Base-by-base conservation (phyloP, 1,140 invertebrate genomes). In the Bicyclus anynana region DNA sequence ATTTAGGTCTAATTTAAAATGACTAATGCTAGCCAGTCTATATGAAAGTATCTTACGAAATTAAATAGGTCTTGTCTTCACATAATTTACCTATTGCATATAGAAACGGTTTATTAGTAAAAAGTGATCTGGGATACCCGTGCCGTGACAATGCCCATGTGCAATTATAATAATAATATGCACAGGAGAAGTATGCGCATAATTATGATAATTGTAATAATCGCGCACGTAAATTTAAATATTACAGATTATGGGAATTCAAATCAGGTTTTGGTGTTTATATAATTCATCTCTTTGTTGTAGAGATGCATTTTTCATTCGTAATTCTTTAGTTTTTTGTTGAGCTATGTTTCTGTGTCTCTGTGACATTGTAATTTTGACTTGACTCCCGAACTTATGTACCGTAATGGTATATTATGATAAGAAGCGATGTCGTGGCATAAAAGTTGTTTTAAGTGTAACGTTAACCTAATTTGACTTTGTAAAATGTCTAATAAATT, bases 121-220 rank as follows among this genome's bases (percentile, higher is more conserved):
- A 62, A 56, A 44, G 40, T 50, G 40, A 20, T 44, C 60, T 57
- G 60, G 60, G 60, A 62, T 62, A 56, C 51, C 60, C 60, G 51
- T 62, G 49, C 49, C 53, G 53, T 62, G 60, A 62, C 60, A 62
- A 62, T 56, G 27, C 14, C 50, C 35, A 46, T 37, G 35, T 42
- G 18, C 46, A 42, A 60, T 53, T 53, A 53, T 38, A 12, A 37
- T 18, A 40, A 47, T 33, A 23, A 35, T 29, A 20, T 52, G 53
- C 42, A 56, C 13, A 18, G 13, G 13, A 48, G 29, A 18, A 40
- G 16, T 26, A 57, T 56, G 21, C 13, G 18, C 18, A 48, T 44
- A 56, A 49, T 51, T 62, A 53, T 46, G 9, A 44, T 16, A 20
- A 38, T 44, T 20, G 16, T 44, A 20, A 20, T 9, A 44, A 20